Percentiles rank a stretch among this genome's conserved stretches.
These are phyloP conservation scores for Shinisaurus crocodilurus DNA, from an alignment of 2,113 vertebrate genomes.

Conservation along the genomic window DNA sequence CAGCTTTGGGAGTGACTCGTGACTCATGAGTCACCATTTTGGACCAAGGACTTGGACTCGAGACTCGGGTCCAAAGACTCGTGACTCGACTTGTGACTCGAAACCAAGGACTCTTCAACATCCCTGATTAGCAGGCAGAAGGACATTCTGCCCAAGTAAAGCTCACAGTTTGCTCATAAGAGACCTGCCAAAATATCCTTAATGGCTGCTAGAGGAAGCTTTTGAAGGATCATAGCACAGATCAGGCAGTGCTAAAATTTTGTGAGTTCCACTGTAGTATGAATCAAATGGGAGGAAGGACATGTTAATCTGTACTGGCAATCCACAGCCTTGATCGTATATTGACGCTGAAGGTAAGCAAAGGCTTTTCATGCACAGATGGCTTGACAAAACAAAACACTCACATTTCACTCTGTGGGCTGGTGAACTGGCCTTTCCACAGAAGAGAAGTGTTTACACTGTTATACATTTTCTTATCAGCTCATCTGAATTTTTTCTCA, in stretches of 20 bases:
- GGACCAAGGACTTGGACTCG: no score
- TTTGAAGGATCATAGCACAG: rapidly evolving
- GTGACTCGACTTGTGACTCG: no score
- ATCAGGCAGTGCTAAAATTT: not conserved
- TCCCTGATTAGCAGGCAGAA: no score
- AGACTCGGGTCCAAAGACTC: no score
- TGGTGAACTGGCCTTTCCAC: constrained; percentile 30
- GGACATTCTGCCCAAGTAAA: not conserved
- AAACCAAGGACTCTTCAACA: no score
- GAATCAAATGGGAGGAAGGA: not conserved
- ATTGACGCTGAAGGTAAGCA: constrained; percentile 18
- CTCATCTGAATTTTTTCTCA: constrained; percentile 44
- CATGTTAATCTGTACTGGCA: not conserved
- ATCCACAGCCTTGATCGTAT: not conserved
- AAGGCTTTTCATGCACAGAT: constrained; percentile 18
- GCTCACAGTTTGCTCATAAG: constrained; percentile 9
- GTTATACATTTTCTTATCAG: constrained; percentile 60
- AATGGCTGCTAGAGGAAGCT: constrained; percentile 16
- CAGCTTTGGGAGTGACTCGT: no score
- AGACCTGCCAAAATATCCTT: not conserved
- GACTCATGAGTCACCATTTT: no score
- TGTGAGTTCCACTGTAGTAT: not conserved
- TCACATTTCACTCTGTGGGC: constrained; percentile 60
- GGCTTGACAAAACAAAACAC: constrained; percentile 25
- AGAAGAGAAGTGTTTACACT: constrained; percentile 52